Conservation (phyloP, 2,113 vertebrate genomes). For the Heterochromis multidens region DNA sequence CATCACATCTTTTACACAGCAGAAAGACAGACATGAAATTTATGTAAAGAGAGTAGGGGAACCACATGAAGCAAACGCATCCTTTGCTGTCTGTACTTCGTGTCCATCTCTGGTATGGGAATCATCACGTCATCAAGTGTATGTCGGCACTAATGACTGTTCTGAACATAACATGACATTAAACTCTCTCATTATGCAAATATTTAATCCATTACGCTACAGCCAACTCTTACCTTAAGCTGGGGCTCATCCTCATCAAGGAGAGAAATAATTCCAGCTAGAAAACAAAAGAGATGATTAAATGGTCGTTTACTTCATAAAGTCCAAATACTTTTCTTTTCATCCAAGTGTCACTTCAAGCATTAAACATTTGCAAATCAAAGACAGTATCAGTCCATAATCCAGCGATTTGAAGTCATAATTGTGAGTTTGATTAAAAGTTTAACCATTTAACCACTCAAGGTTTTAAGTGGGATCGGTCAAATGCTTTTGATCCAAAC, state of each 20-base stretch:
- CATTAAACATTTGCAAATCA: not conserved
- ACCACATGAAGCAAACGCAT: too few species aligned
- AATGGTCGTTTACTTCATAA: not conserved
- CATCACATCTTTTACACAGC: too few species aligned
- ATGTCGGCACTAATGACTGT: too few species aligned
- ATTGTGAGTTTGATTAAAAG: not conserved
- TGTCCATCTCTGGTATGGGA: too few species aligned
- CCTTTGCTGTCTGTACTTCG: too few species aligned
- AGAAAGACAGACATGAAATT: too few species aligned
- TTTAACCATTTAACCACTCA: not conserved
- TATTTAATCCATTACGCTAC: not conserved
- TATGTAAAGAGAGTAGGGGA: too few species aligned
- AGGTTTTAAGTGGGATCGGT: not conserved
- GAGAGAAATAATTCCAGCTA: slow-evolving; percentile 98
- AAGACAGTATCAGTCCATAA: not conserved
- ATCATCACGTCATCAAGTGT: too few species aligned
- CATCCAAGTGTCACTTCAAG: not conserved
- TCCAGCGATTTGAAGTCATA: not conserved
- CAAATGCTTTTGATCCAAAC: not conserved
- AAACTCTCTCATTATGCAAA: fast-evolving
- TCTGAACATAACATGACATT: not conserved
- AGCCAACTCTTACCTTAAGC: slow-evolving; percentile 84
- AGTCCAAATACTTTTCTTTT: not conserved
- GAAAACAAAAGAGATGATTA: not conserved
- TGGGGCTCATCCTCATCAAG: slow-evolving; percentile 98